Percentiles rank a stretch among this genome's conserved stretches.
These are phyloP conservation scores for Cylas formicarius DNA, from an alignment of 1,140 invertebrate genomes.

Conservation along the genomic window DNA sequence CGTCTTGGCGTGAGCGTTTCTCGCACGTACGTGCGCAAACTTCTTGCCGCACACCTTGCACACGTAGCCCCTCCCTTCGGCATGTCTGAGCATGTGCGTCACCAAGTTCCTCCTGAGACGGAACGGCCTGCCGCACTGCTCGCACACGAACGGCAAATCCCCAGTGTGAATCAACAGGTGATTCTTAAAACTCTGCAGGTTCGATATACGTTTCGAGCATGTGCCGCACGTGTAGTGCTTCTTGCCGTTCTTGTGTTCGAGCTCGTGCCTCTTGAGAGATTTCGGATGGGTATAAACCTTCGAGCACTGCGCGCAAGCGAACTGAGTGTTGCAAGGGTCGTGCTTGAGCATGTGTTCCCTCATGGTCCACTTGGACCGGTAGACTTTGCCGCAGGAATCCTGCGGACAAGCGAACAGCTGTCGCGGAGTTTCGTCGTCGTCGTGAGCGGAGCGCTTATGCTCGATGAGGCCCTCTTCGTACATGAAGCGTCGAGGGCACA, in stretches of 20 bases:
- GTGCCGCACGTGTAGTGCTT: slow-evolving; percentile 33
- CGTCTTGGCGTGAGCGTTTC: slow-evolving; percentile 59
- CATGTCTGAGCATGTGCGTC: slow-evolving; percentile 44
- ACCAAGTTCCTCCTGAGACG: slow-evolving; percentile 58
- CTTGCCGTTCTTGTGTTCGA: not conserved
- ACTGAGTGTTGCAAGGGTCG: not conserved
- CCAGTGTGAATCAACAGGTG: slow-evolving; percentile 45
- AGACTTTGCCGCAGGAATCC: slow-evolving; percentile 9
- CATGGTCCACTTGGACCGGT: not conserved
- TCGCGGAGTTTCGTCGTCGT: too few species aligned
- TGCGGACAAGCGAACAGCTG: not conserved
- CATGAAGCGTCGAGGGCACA: slow-evolving; percentile 16
- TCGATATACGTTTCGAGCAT: slow-evolving; percentile 8
- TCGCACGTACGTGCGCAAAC: slow-evolving; percentile 56
- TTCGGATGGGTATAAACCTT: not conserved
- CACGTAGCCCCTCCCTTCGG: slow-evolving; percentile 40
- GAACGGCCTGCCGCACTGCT: slow-evolving; percentile 42
- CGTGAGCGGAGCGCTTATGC: slow-evolving; percentile 40
- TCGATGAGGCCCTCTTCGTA: slow-evolving; percentile 9
- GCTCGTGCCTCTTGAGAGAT: not conserved
- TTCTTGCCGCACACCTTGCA: slow-evolving; percentile 45
- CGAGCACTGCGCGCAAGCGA: not conserved
- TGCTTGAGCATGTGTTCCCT: slow-evolving; percentile 1
- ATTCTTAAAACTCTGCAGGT: not conserved
- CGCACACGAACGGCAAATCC: slow-evolving; percentile 55